Base-by-base conservation (phyloP, 2,888 invertebrate genomes). In the Isoperla grammatica region DNA sequence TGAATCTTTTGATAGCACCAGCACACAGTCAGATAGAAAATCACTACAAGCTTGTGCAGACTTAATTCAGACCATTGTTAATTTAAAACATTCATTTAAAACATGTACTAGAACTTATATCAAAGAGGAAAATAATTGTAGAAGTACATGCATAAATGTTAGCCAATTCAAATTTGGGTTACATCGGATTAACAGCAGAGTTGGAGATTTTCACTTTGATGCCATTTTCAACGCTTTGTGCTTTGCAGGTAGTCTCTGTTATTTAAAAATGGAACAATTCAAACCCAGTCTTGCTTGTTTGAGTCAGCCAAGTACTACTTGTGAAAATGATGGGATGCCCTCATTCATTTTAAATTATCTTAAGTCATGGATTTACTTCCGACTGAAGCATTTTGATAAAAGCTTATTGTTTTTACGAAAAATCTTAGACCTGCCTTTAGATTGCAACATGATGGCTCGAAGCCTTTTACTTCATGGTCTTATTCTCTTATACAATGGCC, bases 151-250 rank as follows among this genome's bases (percentile, higher is more conserved):
- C n/a, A n/a, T n/a, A n/a, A n/a, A n/a, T n/a, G n/a, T n/a, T n/a
- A n/a, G n/a, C n/a, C n/a, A n/a, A n/a, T 43, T 43, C 43, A 43
- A 43, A 13, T 43, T 43, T 43, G 43, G 43, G 19, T 13, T 43
- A 9, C 9, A n/a, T n/a, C 15, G 19, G 11, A 19, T 43, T 5
- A 43, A 43, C 13, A 19, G 17, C n/a, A 43, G 17, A 9, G 4
- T n/a, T 9, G 4, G 19, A 17, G n/a, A 6, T 9, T 11, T 20
- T 2, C 17, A 43, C 43, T 8, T 43, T 6, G 13, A 13, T 2
- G 2, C 11, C 2, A 19, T 15, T 9, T 15, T 43, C 17, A 9
- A 43, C 19, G 43, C 17, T 4, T 20, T 43, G 4, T 17, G 43
- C 6, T 19, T 43, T 43, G 9, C 19, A 19, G 43, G 19, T 9